These are phyloP conservation scores for Hydrolagus colliei DNA, from an alignment of 2,797 vertebrate genomes.

Conservation along the genomic window DNA sequence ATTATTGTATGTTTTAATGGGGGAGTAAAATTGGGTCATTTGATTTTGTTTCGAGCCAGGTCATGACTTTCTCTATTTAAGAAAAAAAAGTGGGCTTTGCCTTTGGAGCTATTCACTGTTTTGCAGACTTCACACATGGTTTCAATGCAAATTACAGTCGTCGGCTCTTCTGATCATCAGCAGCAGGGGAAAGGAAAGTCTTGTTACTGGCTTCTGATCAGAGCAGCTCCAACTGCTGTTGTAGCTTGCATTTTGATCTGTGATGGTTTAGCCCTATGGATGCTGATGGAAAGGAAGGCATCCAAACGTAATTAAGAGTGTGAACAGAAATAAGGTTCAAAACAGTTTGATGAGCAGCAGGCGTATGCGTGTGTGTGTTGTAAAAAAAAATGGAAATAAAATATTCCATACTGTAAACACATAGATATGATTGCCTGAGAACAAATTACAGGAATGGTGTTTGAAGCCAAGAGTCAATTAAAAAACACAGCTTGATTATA, in stretches of 20 bases:
- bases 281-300: slow-evolving; percentile 8
- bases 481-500: no score
- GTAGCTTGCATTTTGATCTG: slow-evolving; percentile 28
- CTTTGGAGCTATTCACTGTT: not conserved
- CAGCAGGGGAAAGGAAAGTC: slow-evolving; percentile 15
- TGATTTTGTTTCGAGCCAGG: not conserved
- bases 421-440: no score
- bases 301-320: not conserved
- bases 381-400: not conserved
- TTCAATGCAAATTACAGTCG: slow-evolving; percentile 12
- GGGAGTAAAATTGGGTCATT: not conserved
- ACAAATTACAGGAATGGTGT: no score
- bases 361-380: no score
- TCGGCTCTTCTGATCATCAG: not conserved
- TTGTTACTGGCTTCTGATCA: slow-evolving; percentile 28
- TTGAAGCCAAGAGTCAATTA: no score
- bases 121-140: slow-evolving; percentile 26
- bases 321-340: not conserved
- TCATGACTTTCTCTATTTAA: not conserved
- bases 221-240: slow-evolving; percentile 22
- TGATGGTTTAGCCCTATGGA: slow-evolving; percentile 15
- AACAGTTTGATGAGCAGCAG: slow-evolving; percentile 5
- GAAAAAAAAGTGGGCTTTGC: not conserved
- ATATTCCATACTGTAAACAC: not conserved
- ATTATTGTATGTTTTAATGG: not conserved